phyloP scores from a whole-genome alignment of 1,140 invertebrate species.

The Aplysia californica region DNA sequence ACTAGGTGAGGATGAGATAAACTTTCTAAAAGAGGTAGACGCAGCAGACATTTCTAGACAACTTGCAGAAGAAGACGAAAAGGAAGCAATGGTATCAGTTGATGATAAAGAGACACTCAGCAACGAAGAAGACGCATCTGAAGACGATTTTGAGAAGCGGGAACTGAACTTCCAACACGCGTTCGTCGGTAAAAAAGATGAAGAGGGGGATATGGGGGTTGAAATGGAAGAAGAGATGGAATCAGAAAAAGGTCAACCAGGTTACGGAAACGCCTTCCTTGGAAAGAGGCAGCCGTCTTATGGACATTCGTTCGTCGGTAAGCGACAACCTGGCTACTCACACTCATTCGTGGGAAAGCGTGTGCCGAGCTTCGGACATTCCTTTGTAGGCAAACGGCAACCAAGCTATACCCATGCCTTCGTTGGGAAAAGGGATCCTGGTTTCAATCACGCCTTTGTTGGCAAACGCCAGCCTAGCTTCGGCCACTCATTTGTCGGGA shows the following conservation, averaged over 20 bases:
- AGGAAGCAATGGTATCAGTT: not conserved
- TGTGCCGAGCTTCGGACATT: constrained; percentile 23
- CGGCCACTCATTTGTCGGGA: constrained; percentile 10
- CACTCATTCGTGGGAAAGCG: constrained; percentile 32
- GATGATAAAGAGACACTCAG: not conserved
- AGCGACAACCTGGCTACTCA: constrained; percentile 15
- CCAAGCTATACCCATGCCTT: constrained; percentile 25
- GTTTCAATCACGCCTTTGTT: constrained; percentile 30
- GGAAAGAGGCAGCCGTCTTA: constrained; percentile 8
- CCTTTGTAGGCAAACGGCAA: constrained; percentile 28
- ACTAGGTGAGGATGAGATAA: not conserved
- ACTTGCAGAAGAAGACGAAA: not conserved
- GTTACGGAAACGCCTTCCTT: constrained; percentile 5
- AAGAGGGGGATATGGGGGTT: not conserved
- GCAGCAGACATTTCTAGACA: not conserved
- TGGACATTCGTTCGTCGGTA: constrained; percentile 29
- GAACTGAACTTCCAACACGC: not conserved
- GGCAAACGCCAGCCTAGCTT: constrained; percentile 19
- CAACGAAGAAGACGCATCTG: not conserved
- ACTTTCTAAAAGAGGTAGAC: too few species aligned
- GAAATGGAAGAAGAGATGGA: not conserved
- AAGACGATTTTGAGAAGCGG: not conserved
- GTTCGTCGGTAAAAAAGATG: constrained; percentile 12
- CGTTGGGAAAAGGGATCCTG: constrained; percentile 25
- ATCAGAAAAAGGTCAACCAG: not conserved